Conservation (phyloP, 23 tunicate species). For the Trididemnum miniatum region DNA sequence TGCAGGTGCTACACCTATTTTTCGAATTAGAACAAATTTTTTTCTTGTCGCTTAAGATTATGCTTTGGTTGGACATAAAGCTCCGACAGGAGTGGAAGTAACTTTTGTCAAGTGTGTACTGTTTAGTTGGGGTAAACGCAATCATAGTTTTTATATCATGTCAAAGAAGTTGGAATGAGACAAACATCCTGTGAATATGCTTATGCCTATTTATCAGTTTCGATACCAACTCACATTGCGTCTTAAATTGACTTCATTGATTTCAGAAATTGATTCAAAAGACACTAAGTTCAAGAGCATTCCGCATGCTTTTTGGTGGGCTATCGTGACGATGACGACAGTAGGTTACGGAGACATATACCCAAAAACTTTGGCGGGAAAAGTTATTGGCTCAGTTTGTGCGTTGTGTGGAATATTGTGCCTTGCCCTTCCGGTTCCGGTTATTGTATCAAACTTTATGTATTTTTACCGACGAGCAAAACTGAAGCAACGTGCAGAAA, state of each 20-base stretch:
- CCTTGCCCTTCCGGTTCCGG: slow-evolving; percentile 98
- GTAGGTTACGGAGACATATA: slow-evolving; percentile 99
- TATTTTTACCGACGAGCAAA: slow-evolving; percentile 88
- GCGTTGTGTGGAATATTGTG: slow-evolving; percentile 96
- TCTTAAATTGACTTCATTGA: not conserved
- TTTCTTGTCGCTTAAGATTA: not conserved
- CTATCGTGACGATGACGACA: slow-evolving; percentile 97
- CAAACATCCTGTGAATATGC: too few species aligned
- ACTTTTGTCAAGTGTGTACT: too few species aligned
- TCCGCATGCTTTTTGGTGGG: slow-evolving; percentile 99
- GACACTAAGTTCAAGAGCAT: slow-evolving; percentile 81
- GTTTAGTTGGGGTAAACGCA: too few species aligned
- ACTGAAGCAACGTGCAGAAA: slow-evolving; percentile 67
- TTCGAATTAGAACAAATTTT: not conserved
- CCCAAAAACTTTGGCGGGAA: slow-evolving; percentile 88
- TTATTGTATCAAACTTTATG: slow-evolving; percentile 98
- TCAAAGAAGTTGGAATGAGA: too few species aligned
- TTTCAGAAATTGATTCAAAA: slow-evolving; percentile 63
- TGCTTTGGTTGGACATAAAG: not conserved
- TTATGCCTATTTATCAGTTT: too few species aligned
- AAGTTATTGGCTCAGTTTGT: slow-evolving; percentile 90
- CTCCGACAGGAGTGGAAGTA: too few species aligned
- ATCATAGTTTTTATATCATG: too few species aligned
- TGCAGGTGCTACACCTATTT: not conserved
- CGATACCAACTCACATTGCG: too few species aligned